Evolutionary conservation across 2,113 vertebrate species (phyloP).

Genomic region (Sinocyclocheilus anshuiensis): DNA sequence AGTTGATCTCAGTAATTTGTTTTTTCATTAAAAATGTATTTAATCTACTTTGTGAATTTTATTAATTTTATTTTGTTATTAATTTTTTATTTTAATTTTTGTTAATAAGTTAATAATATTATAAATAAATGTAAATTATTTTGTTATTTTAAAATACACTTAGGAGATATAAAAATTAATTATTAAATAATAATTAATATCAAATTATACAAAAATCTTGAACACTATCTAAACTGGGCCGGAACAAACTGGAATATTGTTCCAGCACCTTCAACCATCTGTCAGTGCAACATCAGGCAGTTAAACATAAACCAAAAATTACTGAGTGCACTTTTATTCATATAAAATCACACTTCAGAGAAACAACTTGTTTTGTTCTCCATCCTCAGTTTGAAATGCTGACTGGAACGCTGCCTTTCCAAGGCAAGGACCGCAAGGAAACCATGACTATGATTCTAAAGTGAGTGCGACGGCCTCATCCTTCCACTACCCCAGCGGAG

Average conservation of each 20-base stretch:
- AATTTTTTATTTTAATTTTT: too few species aligned
- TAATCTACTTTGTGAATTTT: neutral
- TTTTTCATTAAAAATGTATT: neutral
- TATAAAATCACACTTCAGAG: neutral
- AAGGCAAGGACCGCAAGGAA: constrained; percentile 89
- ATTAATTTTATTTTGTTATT: neutral
- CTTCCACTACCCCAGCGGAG: neutral
- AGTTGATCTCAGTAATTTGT: neutral
- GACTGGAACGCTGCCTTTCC: constrained; percentile 85
- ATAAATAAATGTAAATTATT: neutral
- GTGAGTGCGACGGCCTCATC: constrained; percentile 72
- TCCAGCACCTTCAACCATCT: neutral
- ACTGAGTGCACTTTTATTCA: neutral
- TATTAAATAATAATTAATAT: neutral
- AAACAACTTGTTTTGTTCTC: neutral
- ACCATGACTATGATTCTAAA: constrained; percentile 90
- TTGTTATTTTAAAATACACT: neutral
- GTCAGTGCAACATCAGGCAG: neutral
- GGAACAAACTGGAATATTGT: neutral
- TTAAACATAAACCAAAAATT: neutral
- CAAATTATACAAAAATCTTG: neutral
- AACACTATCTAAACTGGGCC: neutral
- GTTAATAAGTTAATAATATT: neutral
- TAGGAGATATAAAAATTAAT: neutral
- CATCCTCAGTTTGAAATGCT: constrained; percentile 86